Percentiles rank a stretch among this genome's conserved stretches.
Evolutionary conservation across 2,888 invertebrate species (phyloP).

Genomic region (Shargacucullia verbasci): DNA sequence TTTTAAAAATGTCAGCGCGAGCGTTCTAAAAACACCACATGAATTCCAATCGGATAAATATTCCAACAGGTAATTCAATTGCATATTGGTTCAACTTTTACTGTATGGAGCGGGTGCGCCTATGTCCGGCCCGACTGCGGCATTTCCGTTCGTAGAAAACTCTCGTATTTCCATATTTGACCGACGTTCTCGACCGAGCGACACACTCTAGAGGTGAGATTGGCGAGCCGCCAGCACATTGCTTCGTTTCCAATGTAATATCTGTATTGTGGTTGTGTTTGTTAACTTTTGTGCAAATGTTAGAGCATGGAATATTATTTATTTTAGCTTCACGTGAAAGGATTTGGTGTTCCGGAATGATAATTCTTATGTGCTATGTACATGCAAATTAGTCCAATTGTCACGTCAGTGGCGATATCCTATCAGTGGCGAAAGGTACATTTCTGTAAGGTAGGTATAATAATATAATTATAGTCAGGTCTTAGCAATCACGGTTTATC

Average conservation of each 20-base stretch:
- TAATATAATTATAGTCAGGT: too few species aligned
- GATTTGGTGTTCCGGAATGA: too few species aligned
- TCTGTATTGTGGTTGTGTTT: conserved; percentile 31
- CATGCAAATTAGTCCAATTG: too few species aligned
- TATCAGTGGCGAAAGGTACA: too few species aligned
- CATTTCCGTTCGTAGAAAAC: conserved; percentile 21
- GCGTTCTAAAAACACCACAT: neutral
- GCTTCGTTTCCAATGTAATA: conserved; percentile 32
- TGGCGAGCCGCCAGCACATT: conserved; percentile 40
- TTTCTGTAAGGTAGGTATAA: too few species aligned
- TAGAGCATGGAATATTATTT: conserved; percentile 22
- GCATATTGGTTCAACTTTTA: neutral
- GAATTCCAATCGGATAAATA: neutral
- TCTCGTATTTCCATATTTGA: conserved; percentile 44
- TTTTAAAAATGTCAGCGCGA: too few species aligned
- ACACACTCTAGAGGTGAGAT: conserved; percentile 26
- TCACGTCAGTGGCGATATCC: too few species aligned
- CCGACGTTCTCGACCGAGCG: conserved; percentile 9
- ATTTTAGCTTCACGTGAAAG: conserved; percentile 1
- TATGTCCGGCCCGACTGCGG: conserved; percentile 2
- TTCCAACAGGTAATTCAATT: conserved; percentile 1
- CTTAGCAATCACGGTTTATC: too few species aligned
- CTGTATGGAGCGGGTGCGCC: neutral
- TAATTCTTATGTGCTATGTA: too few species aligned
- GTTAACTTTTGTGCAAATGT: conserved; percentile 34